Base-by-base conservation (phyloP, 2,888 invertebrate genomes). In the Sturmia bella region DNA sequence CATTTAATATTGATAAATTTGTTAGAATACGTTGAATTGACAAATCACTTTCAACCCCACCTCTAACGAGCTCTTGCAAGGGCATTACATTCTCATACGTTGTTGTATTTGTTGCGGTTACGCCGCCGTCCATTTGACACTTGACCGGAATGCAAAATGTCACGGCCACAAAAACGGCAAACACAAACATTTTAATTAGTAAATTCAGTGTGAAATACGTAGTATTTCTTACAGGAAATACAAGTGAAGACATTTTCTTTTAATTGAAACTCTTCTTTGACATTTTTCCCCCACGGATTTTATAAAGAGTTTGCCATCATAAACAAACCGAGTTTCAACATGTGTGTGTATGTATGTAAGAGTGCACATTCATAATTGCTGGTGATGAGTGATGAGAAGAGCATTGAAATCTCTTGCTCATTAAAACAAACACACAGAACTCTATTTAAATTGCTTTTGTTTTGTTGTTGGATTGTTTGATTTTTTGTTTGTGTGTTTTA, bases 1-100 rank as follows among this genome's bases (percentile, higher is more conserved):
- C 82, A 61, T 72, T 63, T 64, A 75, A 70, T 15, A 78, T 63
- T 21, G 79, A 52, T 70, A 82, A 59, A 66, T 82, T 74, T 19
- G 74, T 70, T 41, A 79, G 12, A 39, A 70, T 39, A 17, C 74
- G 70, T 61, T 72, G 70, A 70, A 79, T 79, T 59, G 59, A 5
- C 13, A 61, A 43, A 59, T 73, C 17, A 48, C 27, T 56, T 45
- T 52, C 48, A 70, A 5, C 50, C 13, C 5, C 24, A 37, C 13
- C 37, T 7, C 27, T 27, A 11, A 13, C 75, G 9, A 0, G 32
- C 0, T 21, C 19, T 52, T 24, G 12, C 12, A n/a, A 17, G 4
- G 43, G 41, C 52, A 3, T 41, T 27, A 52, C 12, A 72, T 64
- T 48, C 2, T 41, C 17, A 27, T 32, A 9, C 32, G 27, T 17